Conservation (phyloP, 2,888 invertebrate genomes). For the Melolontha melolontha region DNA sequence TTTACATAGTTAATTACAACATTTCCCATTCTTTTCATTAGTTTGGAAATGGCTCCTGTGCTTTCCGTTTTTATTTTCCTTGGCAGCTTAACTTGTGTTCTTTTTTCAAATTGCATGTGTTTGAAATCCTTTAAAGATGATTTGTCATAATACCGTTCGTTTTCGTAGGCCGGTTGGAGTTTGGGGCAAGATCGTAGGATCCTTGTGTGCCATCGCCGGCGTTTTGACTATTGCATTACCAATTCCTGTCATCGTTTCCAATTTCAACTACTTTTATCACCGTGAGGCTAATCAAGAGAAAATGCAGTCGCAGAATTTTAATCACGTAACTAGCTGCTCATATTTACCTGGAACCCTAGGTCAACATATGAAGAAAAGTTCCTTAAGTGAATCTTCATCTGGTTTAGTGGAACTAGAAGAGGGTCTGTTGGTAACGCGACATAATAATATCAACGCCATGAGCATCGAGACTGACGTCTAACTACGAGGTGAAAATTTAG, state of each 20-base stretch:
- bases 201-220: slow-evolving; percentile 98
- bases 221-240: slow-evolving; percentile 99
- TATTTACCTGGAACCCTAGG: slow-evolving; percentile 95
- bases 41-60: slow-evolving; percentile 38
- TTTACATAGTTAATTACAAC: slow-evolving; percentile 43
- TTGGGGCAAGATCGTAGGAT: slow-evolving; percentile 99
- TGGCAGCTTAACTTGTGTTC: slow-evolving; percentile 57
- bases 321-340: slow-evolving; percentile 97
- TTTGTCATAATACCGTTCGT: slow-evolving; percentile 25
- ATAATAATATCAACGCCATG: slow-evolving; percentile 84
- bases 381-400: slow-evolving; percentile 89
- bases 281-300: slow-evolving; percentile 99
- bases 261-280: slow-evolving; percentile 99
- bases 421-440: slow-evolving; percentile 77
- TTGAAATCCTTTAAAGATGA: slow-evolving; percentile 9
- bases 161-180: slow-evolving; percentile 92
- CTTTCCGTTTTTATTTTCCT: slow-evolving; percentile 44
- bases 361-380: slow-evolving; percentile 89
- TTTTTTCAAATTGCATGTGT: slow-evolving; percentile 52
- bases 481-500: slow-evolving; percentile 81
- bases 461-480: slow-evolving; percentile 96
- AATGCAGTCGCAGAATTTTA: slow-evolving; percentile 98
- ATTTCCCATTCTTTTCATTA: slow-evolving; percentile 43
- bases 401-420: slow-evolving; percentile 85
- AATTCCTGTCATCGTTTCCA: slow-evolving; percentile 99